A percentile compares a stretch with the other conserved stretches of the same genome.
Conservation (phyloP, 2,888 invertebrate species). For the Nasonia oneida region DNA sequence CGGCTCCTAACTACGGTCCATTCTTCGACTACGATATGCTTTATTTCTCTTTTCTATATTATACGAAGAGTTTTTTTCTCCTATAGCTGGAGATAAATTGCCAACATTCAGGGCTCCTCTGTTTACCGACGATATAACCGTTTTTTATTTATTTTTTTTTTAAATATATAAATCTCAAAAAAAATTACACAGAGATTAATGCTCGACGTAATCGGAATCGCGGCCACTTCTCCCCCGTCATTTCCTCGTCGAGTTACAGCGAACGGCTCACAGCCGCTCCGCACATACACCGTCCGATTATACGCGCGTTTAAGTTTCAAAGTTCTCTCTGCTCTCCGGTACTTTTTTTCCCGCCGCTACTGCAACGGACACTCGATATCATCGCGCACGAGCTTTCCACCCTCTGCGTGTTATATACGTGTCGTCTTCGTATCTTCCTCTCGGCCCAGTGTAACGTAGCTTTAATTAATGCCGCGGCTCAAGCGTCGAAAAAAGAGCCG, state of each 20-base stretch:
- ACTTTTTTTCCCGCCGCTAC: not conserved
- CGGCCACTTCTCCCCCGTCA: not conserved
- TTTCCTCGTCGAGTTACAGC: not conserved
- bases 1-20: not conserved
- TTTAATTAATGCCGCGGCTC: conserved; percentile 49
- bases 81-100: no score
- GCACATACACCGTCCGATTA: not conserved
- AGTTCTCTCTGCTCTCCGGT: not conserved
- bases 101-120: not conserved
- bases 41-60: no score
- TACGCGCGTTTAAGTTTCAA: conserved; percentile 46
- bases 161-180: no score
- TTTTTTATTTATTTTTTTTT: no score
- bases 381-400: not conserved
- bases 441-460: not conserved
- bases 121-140: not conserved
- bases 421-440: conserved; percentile 1
- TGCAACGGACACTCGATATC: conserved; percentile 28
- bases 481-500: not conserved
- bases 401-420: not conserved
- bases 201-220: not conserved
- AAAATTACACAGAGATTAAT: no score
- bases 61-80: not conserved
- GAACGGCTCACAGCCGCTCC: not conserved
- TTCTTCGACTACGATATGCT: not conserved